Percentiles rank a stretch among this genome's conserved stretches.
Conservation (phyloP, 2,113 vertebrate species). For the Equus przewalskii region DNA sequence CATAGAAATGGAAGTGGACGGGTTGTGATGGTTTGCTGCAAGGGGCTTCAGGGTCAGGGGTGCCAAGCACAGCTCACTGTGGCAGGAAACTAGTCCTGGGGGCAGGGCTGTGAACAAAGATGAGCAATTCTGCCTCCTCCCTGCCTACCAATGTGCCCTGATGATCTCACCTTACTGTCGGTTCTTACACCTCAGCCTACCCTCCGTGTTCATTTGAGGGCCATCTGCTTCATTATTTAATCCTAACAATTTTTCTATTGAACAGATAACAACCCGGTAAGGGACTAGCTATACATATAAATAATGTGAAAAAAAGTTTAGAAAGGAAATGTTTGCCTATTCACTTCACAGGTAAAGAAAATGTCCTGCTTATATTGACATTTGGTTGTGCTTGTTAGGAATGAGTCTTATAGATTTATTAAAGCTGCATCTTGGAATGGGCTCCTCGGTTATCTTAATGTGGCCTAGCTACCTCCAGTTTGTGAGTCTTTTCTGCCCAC, state of each 20-base stretch:
- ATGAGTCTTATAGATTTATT: background rate
- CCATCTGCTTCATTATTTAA: constrained; percentile 35
- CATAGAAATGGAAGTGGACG: background rate
- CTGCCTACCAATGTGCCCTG: background rate
- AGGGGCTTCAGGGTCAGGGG: background rate
- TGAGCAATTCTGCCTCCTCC: constrained; percentile 37
- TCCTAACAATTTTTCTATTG: background rate
- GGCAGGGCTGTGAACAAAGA: constrained; percentile 37
- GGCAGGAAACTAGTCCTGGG: constrained; percentile 34
- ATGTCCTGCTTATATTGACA: background rate
- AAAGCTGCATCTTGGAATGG: background rate
- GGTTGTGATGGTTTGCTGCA: background rate
- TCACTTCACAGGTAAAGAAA: background rate
- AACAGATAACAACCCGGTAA: background rate
- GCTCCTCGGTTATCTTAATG: background rate
- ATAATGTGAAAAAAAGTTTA: background rate
- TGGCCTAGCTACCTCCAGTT: background rate
- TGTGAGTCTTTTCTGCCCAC: background rate
- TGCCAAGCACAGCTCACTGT: background rate
- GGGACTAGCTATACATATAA: background rate
- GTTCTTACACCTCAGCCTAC: background rate
- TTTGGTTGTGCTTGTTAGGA: background rate
- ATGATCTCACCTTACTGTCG: constrained; percentile 31
- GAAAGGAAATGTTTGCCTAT: background rate
- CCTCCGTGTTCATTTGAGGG: background rate